These are phyloP conservation scores for Menidia beryllina DNA, from an alignment of 2,113 vertebrate genomes.

Conservation along the genomic window DNA sequence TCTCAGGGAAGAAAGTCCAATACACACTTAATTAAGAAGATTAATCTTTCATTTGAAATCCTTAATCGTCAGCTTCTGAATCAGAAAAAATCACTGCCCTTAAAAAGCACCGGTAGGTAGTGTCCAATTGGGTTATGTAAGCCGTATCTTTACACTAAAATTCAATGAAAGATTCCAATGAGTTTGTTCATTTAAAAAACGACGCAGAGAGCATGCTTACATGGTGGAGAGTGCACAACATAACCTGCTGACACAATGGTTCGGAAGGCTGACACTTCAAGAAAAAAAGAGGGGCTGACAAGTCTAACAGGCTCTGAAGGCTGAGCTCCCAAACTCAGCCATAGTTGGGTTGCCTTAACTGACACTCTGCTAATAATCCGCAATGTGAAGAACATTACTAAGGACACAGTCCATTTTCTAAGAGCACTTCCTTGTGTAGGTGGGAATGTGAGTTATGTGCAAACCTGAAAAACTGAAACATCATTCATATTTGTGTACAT, in stretches of 20 bases:
- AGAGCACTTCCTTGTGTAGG: not conserved
- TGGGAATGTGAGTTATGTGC: not conserved
- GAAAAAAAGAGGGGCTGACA: constrained; percentile 8
- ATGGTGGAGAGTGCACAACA: not conserved
- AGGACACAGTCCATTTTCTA: not conserved
- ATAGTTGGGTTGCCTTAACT: too few relatives aligned
- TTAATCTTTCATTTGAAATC: not conserved
- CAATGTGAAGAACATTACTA: not conserved
- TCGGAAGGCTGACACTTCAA: not conserved
- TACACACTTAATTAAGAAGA: not conserved
- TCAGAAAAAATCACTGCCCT: not conserved
- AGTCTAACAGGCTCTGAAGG: not conserved
- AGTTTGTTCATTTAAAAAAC: constrained; percentile 6
- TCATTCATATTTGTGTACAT: too few relatives aligned
- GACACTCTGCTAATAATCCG: too few relatives aligned
- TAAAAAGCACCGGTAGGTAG: not conserved
- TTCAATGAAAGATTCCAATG: not conserved
- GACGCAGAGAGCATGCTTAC: not conserved
- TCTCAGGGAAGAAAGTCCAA: too few relatives aligned
- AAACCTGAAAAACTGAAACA: not conserved
- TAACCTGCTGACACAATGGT: not conserved
- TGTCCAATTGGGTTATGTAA: not conserved
- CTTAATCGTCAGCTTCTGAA: not conserved
- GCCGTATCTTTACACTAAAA: not conserved
- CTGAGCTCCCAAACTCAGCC: not conserved